These are phyloP conservation scores for Tyto alba DNA, from an alignment of 2,113 vertebrate species.

Conservation along the genomic window DNA sequence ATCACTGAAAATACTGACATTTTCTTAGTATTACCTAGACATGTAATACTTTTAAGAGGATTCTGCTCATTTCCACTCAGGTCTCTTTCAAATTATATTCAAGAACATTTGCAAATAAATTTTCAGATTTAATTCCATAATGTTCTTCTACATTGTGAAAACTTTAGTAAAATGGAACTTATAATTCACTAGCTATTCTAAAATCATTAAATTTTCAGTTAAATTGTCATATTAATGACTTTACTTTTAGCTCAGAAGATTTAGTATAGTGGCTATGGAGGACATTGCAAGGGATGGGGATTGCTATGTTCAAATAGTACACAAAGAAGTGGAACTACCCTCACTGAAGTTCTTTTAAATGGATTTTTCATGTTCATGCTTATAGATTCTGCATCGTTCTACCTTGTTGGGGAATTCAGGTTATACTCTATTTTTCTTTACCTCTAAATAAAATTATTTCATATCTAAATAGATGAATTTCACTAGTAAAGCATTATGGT, in stretches of 20 bases:
- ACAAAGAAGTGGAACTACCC: neutral
- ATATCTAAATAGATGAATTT: neutral
- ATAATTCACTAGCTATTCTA: neutral
- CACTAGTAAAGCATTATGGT: neutral
- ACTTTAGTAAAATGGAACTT: neutral
- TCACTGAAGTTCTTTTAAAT: neutral
- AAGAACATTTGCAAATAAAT: neutral
- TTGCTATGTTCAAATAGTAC: neutral
- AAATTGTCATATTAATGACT: neutral
- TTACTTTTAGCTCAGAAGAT: neutral
- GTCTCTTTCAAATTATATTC: neutral
- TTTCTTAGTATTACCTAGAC: neutral
- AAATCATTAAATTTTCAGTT: neutral
- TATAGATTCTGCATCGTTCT: neutral
- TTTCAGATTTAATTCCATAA: neutral
- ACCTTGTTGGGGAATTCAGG: neutral
- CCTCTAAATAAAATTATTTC: neutral
- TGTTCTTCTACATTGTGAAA: neutral
- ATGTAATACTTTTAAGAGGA: neutral
- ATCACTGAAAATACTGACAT: neutral
- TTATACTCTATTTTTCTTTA: neutral
- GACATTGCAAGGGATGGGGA: neutral
- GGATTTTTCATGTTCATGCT: neutral
- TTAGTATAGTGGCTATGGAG: neutral
- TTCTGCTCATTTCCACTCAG: neutral